These are phyloP conservation scores for Chionodraco myersi DNA, from an alignment of 2,113 vertebrate species.

Conservation along the genomic window DNA sequence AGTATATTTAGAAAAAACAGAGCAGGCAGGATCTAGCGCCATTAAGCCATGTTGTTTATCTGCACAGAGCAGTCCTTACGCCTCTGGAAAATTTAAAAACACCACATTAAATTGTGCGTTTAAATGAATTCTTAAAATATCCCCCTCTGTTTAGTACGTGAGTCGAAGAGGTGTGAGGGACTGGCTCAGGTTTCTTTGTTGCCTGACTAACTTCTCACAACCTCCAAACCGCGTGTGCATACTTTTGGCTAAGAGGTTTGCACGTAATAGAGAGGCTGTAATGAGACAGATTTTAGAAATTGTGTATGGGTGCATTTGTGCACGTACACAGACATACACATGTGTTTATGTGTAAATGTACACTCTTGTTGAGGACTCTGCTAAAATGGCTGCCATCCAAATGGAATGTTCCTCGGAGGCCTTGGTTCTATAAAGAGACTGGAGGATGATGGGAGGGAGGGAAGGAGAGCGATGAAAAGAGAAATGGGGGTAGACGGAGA, in stretches of 20 bases:
- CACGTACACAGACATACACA: constrained; percentile 39
- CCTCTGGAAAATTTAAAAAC: constrained; percentile 40
- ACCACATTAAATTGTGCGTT: constrained; percentile 56
- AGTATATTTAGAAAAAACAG: constrained; percentile 67
- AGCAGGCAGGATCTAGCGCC: constrained; percentile 40
- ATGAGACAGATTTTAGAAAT: constrained; percentile 58
- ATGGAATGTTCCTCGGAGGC: constrained; percentile 76
- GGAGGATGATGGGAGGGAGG: constrained; percentile 67
- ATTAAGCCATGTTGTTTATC: constrained; percentile 57
- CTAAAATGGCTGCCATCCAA: constrained; percentile 80
- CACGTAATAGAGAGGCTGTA: constrained; percentile 59
- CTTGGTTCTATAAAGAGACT: constrained; percentile 76
- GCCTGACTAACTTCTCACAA: constrained; percentile 46
- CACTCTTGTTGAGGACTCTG: constrained; percentile 68
- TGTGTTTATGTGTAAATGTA: constrained; percentile 65
- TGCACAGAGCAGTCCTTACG: constrained; percentile 34
- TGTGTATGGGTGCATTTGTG: constrained; percentile 50
- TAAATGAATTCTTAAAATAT: constrained; percentile 53
- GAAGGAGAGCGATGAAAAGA: constrained; percentile 60
- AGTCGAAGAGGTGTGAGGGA: constrained; percentile 55
- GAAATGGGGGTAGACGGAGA: constrained; percentile 59
- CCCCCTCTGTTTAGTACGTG: constrained; percentile 15
- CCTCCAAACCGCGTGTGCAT: constrained; percentile 38
- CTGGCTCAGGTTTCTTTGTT: constrained; percentile 66
- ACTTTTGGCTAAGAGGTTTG: constrained; percentile 52